Evolutionary conservation across 2,113 vertebrate species (phyloP).

Genomic region (Rhagologus leucostigma): DNA sequence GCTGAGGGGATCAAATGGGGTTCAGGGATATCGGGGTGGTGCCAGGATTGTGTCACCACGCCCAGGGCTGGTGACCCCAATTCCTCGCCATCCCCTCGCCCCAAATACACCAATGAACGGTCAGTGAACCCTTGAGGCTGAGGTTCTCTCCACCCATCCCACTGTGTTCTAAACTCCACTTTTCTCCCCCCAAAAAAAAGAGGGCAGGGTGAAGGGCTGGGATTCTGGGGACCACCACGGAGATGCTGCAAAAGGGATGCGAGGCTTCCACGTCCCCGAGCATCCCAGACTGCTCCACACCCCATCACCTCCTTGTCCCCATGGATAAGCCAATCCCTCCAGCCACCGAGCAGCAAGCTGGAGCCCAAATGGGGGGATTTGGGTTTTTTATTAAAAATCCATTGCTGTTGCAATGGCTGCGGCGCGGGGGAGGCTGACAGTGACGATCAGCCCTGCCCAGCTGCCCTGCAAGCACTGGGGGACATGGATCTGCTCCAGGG

Average conservation of each 20-base stretch:
- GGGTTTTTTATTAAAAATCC: too few species aligned
- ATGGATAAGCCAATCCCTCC: neutral
- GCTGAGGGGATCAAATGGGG: neutral
- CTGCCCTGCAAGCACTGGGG: neutral
- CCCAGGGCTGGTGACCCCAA: neutral
- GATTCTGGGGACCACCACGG: rapidly evolving
- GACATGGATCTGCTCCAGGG: neutral
- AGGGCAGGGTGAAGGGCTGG: neutral
- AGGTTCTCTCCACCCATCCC: neutral
- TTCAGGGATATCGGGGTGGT: neutral
- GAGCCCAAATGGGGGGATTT: neutral
- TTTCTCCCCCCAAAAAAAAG: neutral
- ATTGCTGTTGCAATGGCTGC: neutral
- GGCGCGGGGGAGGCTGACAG: neutral
- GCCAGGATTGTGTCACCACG: rapidly evolving
- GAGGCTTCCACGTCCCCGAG: rapidly evolving
- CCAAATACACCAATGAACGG: rapidly evolving
- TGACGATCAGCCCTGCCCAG: neutral
- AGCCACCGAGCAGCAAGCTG: neutral
- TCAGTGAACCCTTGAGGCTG: neutral
- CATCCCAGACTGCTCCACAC: neutral
- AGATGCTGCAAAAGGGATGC: rapidly evolving
- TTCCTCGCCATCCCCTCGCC: neutral
- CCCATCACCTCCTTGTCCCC: neutral
- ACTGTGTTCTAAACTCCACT: neutral